Conservation (phyloP, 2,113 vertebrate genomes). For the Donacobius atricapilla region DNA sequence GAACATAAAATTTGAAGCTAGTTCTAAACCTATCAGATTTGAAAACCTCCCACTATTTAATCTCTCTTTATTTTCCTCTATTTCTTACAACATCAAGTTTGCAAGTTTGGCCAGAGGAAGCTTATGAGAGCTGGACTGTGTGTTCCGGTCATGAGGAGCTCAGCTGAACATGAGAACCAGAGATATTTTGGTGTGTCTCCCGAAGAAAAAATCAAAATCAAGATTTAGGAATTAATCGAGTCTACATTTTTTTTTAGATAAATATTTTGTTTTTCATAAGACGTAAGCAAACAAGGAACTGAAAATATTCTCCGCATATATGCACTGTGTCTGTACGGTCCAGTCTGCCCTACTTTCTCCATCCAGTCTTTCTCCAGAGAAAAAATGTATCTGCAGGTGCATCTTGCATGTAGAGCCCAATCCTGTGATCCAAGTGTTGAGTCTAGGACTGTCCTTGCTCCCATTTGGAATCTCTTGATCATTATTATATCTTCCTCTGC, state of each 20-base stretch:
- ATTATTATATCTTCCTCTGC: neutral
- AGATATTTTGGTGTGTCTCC: neutral
- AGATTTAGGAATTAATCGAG: neutral
- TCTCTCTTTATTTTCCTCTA: neutral
- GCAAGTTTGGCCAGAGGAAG: neutral
- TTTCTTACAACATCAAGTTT: neutral
- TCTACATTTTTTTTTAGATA: neutral
- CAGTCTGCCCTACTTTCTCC: neutral
- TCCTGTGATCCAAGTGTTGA: neutral
- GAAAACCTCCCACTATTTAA: neutral
- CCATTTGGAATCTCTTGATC: neutral
- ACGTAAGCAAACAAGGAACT: neutral
- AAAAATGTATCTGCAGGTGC: neutral
- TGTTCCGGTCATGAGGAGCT: neutral
- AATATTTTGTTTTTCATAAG: neutral
- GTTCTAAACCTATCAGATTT: neutral
- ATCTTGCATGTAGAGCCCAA: neutral
- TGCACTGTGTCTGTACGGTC: neutral
- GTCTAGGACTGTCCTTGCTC: neutral
- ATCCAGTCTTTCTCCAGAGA: neutral
- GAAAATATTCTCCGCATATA: neutral
- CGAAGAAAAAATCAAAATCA: neutral
- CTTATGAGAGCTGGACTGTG: neutral
- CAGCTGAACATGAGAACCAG: neutral
- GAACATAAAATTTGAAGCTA: neutral